Conservation (phyloP, 2,113 vertebrate species). For the Dipodomys stephensi region DNA sequence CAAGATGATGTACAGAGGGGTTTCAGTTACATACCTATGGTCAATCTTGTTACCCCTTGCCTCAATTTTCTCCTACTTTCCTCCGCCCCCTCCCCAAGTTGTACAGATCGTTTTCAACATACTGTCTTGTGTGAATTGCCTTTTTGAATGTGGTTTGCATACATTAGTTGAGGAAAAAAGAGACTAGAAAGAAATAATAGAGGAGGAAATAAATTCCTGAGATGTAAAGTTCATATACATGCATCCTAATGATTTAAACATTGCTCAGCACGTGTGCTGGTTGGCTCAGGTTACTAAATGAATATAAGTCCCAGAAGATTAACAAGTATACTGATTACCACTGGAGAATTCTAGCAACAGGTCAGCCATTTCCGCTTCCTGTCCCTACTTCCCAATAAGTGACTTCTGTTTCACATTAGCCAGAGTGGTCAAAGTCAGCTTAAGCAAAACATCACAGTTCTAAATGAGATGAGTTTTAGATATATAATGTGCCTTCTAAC, state of each 20-base stretch:
- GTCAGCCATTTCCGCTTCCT: slow-evolving; percentile 65
- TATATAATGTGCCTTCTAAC: slow-evolving; percentile 39
- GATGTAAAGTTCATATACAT: background rate
- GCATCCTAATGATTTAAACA: slow-evolving; percentile 23
- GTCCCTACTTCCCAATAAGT: slow-evolving; percentile 45
- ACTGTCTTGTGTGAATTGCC: background rate
- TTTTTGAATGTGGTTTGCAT: slow-evolving; percentile 58
- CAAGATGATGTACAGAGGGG: too few species aligned
- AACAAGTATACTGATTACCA: slow-evolving; percentile 21
- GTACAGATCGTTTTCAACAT: too few species aligned
- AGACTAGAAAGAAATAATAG: background rate
- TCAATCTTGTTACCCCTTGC: too few species aligned
- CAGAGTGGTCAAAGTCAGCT: background rate
- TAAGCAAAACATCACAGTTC: slow-evolving; percentile 64
- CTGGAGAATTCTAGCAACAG: slow-evolving; percentile 30
- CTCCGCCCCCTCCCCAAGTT: too few species aligned
- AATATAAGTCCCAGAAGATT: slow-evolving; percentile 51
- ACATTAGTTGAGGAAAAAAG: background rate
- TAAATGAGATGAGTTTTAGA: slow-evolving; percentile 68
- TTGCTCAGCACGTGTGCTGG: slow-evolving; percentile 1
- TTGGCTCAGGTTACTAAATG: slow-evolving; percentile 38
- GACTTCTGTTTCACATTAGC: slow-evolving; percentile 77
- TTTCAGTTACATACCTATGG: too few species aligned
- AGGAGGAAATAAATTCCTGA: slow-evolving; percentile 24
- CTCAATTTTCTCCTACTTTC: too few species aligned